Evolutionary conservation across 2,113 vertebrate species (phyloP).

Genomic region (Morone chrysops): DNA sequence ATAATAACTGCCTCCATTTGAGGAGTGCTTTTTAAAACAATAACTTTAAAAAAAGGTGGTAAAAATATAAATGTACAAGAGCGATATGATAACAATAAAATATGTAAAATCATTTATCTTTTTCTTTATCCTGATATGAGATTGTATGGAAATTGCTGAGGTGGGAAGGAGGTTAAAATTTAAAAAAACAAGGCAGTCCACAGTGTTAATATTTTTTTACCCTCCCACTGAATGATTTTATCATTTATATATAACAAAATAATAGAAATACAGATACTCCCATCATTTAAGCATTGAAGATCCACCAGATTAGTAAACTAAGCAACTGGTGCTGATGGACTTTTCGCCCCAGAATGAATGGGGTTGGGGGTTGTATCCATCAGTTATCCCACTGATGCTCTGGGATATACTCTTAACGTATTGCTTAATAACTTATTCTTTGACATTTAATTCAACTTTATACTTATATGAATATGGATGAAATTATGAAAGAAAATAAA

Average conservation of each 20-base stretch:
- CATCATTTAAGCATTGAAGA: too few relatives aligned
- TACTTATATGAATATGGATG: neutral
- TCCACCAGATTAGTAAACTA: too few relatives aligned
- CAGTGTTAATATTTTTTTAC: too few relatives aligned
- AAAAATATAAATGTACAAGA: neutral
- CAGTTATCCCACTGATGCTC: neutral
- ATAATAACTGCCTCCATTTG: neutral
- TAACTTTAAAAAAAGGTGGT: too few relatives aligned
- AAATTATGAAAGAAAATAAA: constrained; percentile 23
- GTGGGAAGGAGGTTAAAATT: too few relatives aligned
- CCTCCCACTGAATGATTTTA: too few relatives aligned
- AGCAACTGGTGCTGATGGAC: too few relatives aligned
- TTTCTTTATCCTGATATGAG: neutral
- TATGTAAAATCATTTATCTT: neutral
- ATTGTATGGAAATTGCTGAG: neutral
- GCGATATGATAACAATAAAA: neutral
- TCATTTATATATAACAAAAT: too few relatives aligned
- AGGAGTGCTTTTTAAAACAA: neutral
- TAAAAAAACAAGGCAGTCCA: too few relatives aligned
- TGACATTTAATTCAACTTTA: neutral
- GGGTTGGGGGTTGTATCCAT: neutral
- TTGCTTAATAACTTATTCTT: neutral
- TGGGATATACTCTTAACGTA: too few relatives aligned
- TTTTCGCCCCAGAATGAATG: too few relatives aligned
- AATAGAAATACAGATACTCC: too few relatives aligned